These are phyloP conservation scores for Dascillus cervinus DNA, from an alignment of 2,888 invertebrate genomes.

Conservation along the genomic window DNA sequence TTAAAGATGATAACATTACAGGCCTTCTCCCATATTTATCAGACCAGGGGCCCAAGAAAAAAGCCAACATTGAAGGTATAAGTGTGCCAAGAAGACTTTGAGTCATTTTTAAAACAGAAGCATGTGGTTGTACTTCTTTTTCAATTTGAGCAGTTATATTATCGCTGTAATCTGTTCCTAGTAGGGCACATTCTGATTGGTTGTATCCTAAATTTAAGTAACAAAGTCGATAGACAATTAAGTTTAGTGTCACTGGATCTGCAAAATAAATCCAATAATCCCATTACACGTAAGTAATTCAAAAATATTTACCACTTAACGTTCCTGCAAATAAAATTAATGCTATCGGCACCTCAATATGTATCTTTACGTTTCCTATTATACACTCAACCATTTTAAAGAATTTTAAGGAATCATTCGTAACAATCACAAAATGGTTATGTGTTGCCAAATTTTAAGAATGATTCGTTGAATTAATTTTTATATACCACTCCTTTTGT, in stretches of 20 bases:
- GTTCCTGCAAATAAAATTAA: too few relatives aligned
- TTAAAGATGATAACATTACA: constrained; percentile 50
- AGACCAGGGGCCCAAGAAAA: constrained; percentile 76
- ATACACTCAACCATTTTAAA: too few relatives aligned
- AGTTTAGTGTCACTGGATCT: constrained; percentile 57
- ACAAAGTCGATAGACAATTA: constrained; percentile 64
- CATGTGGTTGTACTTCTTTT: constrained; percentile 56
- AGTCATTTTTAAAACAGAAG: constrained; percentile 56
- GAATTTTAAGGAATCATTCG: too few relatives aligned
- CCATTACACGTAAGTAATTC: too few relatives aligned
- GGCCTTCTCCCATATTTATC: constrained; percentile 71
- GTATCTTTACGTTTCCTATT: too few relatives aligned
- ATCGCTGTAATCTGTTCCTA: constrained; percentile 50
- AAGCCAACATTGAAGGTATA: constrained; percentile 58
- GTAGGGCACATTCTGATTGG: constrained; percentile 51
- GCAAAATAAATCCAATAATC: constrained; percentile 27
- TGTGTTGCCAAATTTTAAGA: too few relatives aligned
- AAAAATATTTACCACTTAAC: too few relatives aligned
- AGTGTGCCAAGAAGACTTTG: constrained; percentile 57
- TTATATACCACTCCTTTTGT: too few relatives aligned
- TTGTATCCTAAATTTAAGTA: constrained; percentile 50
- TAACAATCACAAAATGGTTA: too few relatives aligned
- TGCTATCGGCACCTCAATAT: too few relatives aligned
- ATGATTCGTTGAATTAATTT: too few relatives aligned
- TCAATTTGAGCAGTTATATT: constrained; percentile 45